These are phyloP conservation scores for Euzophera pinguis DNA, from an alignment of 2,888 invertebrate genomes.

Conservation along the genomic window DNA sequence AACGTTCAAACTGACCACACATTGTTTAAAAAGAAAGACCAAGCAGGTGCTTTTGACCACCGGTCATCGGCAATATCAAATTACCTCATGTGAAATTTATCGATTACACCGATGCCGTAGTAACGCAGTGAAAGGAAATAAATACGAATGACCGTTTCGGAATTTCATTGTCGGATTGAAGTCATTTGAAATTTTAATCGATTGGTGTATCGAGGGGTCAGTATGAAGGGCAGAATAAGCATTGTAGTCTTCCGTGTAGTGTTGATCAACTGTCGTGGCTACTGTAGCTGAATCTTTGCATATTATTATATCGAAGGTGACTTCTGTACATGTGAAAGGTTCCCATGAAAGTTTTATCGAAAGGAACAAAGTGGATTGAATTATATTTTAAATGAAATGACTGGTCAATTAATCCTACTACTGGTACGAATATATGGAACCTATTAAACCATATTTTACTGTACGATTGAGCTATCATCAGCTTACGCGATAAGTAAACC, in stretches of 20 bases:
- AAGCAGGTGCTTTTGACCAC: slow-evolving; percentile 71
- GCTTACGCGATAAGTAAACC: too few species aligned
- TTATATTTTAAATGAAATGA: too few species aligned
- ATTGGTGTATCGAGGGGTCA: slow-evolving; percentile 46
- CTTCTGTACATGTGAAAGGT: not conserved
- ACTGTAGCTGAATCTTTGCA: not conserved
- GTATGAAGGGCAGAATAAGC: slow-evolving; percentile 41
- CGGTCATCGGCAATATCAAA: slow-evolving; percentile 64
- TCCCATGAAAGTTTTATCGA: not conserved
- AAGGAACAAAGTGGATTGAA: too few species aligned
- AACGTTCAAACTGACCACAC: slow-evolving; percentile 33
- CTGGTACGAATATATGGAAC: too few species aligned
- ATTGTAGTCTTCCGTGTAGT: not conserved
- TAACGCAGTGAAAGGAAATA: slow-evolving; percentile 51
- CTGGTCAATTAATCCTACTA: too few species aligned
- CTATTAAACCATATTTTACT: too few species aligned
- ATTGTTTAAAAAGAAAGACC: slow-evolving; percentile 22
- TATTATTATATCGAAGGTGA: too few species aligned
- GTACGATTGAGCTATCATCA: too few species aligned
- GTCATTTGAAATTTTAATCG: slow-evolving; percentile 69
- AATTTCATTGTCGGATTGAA: slow-evolving; percentile 25
- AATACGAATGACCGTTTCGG: slow-evolving; percentile 9
- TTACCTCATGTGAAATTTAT: slow-evolving; percentile 70
- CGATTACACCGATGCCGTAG: slow-evolving; percentile 51
- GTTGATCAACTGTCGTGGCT: not conserved